Conservation (phyloP, 2,113 vertebrate genomes). For the Cygnus buccinator region DNA sequence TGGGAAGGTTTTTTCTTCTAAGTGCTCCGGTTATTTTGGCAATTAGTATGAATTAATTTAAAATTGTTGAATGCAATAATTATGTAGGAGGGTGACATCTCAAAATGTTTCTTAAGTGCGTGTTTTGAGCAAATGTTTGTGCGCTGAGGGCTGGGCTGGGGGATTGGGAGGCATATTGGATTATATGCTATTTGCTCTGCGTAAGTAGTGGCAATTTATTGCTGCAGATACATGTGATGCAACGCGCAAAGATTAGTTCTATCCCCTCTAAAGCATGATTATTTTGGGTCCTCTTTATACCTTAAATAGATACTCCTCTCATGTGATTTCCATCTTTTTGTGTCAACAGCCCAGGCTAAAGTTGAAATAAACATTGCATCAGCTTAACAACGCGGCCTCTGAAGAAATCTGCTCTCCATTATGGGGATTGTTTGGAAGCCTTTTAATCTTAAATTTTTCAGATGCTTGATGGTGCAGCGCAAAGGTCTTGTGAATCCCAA, state of each 20-base stretch:
- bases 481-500: not conserved
- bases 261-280: conserved; percentile 52
- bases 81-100: not conserved
- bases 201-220: conserved; percentile 38
- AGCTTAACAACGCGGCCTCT: not conserved
- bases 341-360: conserved; percentile 52
- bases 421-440: not conserved
- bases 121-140: not conserved
- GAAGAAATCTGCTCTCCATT: not conserved
- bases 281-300: conserved; percentile 53
- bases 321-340: conserved; percentile 58
- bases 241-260: conserved; percentile 38
- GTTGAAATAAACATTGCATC: conserved; percentile 59
- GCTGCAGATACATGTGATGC: conserved; percentile 29
- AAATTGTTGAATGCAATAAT: not conserved
- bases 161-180: not conserved
- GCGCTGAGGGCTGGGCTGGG: not conserved
- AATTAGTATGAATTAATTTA: not conserved
- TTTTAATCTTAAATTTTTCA: not conserved
- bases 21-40: not conserved
- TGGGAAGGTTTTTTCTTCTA: not conserved
- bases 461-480: not conserved
- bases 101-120: not conserved
- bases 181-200: conserved; percentile 28
- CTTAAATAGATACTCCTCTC: conserved; percentile 44